phyloP scores from a whole-genome alignment of 2,888 invertebrate genomes.

The Melanotus villosus region DNA sequence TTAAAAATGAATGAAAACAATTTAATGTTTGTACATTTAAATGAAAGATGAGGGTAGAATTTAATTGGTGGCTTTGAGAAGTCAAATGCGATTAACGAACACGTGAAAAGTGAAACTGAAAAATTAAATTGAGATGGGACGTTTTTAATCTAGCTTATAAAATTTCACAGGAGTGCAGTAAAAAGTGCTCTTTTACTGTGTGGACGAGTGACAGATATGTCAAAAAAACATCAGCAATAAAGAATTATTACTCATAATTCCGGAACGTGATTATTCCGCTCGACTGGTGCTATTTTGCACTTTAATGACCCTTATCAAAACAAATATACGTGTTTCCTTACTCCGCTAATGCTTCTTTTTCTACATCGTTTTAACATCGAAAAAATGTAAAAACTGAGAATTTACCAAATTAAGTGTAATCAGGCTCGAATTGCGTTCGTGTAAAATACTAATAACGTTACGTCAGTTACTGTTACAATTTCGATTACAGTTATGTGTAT shows the following conservation, averaged over 20 bases:
- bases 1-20: too few species aligned
- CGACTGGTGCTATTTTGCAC: conserved; percentile 7
- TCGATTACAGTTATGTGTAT: conserved; percentile 11
- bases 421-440: not conserved
- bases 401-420: conserved; percentile 6
- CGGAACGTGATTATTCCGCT: conserved; percentile 21
- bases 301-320: conserved; percentile 20
- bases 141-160: not conserved
- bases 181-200: not conserved
- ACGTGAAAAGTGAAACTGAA: too few species aligned
- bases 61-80: too few species aligned
- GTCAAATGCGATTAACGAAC: too few species aligned
- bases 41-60: too few species aligned
- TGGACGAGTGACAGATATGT: conserved; percentile 13
- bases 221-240: conserved; percentile 18
- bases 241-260: conserved; percentile 21
- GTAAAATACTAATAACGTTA: conserved; percentile 11
- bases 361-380: not conserved
- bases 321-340: conserved; percentile 20
- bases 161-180: not conserved
- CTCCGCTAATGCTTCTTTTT: conserved; percentile 13
- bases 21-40: too few species aligned
- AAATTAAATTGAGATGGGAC: not conserved
- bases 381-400: conserved; percentile 1
- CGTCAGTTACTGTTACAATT: conserved; percentile 15